These are phyloP conservation scores for Andricus quercusramuli DNA, from an alignment of 2,888 invertebrate genomes.

Conservation along the genomic window DNA sequence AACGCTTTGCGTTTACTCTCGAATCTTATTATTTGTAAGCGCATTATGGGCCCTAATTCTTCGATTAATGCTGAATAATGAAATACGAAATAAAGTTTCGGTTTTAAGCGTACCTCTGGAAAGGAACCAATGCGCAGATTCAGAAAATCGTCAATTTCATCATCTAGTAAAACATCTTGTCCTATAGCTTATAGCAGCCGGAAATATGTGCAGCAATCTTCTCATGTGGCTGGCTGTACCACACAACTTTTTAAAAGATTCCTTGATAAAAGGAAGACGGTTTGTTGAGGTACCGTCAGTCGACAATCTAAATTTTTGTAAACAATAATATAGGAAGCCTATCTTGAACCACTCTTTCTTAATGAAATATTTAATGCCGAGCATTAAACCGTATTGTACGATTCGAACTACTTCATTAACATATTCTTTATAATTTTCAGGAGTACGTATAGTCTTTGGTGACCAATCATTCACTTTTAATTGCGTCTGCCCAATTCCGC, in stretches of 20 bases:
- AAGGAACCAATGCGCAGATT: neutral
- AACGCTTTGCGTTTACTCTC: too few species aligned
- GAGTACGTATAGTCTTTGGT: neutral
- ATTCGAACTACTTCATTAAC: neutral
- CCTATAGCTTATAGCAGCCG: too few species aligned
- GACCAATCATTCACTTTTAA: neutral
- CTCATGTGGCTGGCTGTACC: too few species aligned
- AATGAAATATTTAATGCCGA: too few species aligned
- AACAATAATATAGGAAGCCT: neutral
- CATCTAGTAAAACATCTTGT: neutral
- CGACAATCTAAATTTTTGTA: constrained; percentile 11
- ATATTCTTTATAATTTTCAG: neutral
- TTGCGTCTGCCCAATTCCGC: neutral
- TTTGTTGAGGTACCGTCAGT: neutral
- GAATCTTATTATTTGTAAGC: too few species aligned
- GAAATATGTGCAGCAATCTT: too few species aligned
- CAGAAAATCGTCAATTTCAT: neutral
- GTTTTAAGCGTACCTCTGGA: neutral
- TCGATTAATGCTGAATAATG: too few species aligned
- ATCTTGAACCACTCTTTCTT: too few species aligned
- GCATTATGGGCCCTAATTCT: too few species aligned
- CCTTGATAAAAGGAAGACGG: too few species aligned
- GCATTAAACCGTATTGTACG: too few species aligned
- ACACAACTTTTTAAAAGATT: too few species aligned
- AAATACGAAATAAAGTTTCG: neutral